Conservation (phyloP, 1,140 invertebrate species). For the Drosophila tsacasi region DNA sequence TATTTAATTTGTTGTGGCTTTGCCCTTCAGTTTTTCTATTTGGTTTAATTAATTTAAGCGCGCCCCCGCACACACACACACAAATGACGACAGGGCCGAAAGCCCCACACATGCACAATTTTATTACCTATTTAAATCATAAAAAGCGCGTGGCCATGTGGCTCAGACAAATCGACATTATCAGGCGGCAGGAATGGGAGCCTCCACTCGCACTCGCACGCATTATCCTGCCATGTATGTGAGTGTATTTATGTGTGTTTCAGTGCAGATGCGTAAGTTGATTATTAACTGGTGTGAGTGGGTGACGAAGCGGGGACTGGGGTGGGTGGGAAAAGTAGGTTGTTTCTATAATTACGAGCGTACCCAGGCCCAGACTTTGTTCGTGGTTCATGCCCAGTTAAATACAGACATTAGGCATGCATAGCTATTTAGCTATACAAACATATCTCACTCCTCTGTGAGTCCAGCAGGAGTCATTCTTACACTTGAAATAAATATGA, state of each 20-base stretch:
- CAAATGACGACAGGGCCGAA: conserved; percentile 32
- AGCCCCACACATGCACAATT: conserved; percentile 46
- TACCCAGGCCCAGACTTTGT: conserved; percentile 50
- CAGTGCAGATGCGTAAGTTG: conserved; percentile 71
- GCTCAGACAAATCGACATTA: conserved; percentile 67
- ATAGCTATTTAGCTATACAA: conserved; percentile 67
- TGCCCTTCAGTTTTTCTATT: conserved; percentile 53
- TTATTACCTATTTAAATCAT: conserved; percentile 72
- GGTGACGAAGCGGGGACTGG: conserved; percentile 15
- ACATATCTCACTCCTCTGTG: conserved; percentile 17
- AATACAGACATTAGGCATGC: conserved; percentile 81
- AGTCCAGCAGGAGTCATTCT: background rate
- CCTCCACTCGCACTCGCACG: conserved; percentile 5
- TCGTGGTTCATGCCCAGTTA: conserved; percentile 69
- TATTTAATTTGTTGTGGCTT: conserved; percentile 75
- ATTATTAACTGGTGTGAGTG: conserved; percentile 65
- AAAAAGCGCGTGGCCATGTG: conserved; percentile 75
- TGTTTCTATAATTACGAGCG: conserved; percentile 69
- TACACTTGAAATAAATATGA: background rate
- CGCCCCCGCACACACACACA: conserved; percentile 11
- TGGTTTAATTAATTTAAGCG: conserved; percentile 77
- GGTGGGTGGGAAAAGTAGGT: background rate
- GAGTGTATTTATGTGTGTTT: conserved; percentile 11
- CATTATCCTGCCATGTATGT: conserved; percentile 14
- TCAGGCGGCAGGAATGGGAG: conserved; percentile 19